phyloP scores from a whole-genome alignment of 23 tunicate species.

The Trididemnum nubilum region DNA sequence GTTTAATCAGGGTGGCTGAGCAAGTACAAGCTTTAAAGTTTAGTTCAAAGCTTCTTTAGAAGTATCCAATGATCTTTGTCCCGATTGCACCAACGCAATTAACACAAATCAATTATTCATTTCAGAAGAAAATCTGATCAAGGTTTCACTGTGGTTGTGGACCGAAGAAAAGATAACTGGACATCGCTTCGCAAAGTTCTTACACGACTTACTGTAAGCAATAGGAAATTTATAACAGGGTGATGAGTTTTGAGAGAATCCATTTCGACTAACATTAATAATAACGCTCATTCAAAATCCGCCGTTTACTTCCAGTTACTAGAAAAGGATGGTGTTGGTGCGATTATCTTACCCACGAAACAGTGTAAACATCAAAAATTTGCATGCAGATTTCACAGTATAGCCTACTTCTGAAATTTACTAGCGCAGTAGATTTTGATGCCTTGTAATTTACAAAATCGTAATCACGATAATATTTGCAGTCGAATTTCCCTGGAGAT shows the following conservation, averaged over 20 bases:
- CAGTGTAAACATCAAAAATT: neutral
- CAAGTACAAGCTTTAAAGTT: no score
- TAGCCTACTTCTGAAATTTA: neutral
- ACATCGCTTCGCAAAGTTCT: slow-evolving; percentile 32
- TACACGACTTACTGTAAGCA: slow-evolving; percentile 49
- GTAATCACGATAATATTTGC: no score
- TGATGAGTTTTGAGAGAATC: no score
- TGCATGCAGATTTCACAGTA: no score
- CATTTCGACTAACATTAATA: no score
- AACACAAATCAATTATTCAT: no score
- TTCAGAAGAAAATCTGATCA: neutral
- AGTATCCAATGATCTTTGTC: no score
- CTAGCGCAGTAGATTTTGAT: neutral
- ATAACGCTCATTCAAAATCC: no score
- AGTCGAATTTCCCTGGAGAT: slow-evolving; percentile 61
- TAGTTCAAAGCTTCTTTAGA: no score
- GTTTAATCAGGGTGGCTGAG: no score
- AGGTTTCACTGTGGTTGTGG: slow-evolving; percentile 62
- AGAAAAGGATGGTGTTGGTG: neutral
- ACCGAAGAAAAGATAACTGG: slow-evolving; percentile 78
- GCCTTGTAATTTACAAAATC: no score
- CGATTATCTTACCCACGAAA: neutral
- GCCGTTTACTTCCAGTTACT: neutral
- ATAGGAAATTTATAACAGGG: neutral
- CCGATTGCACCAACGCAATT: no score